Evolutionary conservation across 2,113 vertebrate genomes (phyloP).

Genomic region (Mastomys natalensis): DNA sequence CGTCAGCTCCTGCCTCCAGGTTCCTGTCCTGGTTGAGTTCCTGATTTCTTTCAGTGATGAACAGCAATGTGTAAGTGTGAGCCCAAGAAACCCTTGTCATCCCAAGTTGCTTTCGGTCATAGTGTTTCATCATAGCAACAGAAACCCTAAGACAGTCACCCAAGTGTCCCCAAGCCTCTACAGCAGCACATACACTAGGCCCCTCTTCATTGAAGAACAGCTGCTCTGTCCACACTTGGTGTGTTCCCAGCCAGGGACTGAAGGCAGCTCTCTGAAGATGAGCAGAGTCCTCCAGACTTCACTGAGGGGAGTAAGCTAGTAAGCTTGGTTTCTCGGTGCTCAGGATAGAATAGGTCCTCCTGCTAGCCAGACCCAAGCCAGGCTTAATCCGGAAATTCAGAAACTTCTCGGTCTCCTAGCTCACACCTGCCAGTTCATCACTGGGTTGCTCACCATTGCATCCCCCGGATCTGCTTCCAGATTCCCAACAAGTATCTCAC

Average conservation of each 20-base stretch:
- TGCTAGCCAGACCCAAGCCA: not conserved
- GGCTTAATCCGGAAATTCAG: not conserved
- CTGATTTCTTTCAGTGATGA: not conserved
- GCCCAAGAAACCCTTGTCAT: not conserved
- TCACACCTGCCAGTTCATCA: not conserved
- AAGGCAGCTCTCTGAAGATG: not conserved
- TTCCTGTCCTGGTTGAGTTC: not conserved
- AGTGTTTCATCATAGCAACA: not conserved
- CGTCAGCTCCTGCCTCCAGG: not conserved
- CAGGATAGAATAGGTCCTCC: not conserved
- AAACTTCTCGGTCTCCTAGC: not conserved
- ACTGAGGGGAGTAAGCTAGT: too few species aligned
- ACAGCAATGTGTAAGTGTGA: not conserved
- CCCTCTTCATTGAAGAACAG: not conserved
- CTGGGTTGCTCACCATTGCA: not conserved
- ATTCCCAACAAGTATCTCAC: not conserved
- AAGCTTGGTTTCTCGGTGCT: not conserved
- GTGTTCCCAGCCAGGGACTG: not conserved
- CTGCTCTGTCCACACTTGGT: not conserved
- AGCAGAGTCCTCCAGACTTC: not conserved
- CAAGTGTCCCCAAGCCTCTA: not conserved
- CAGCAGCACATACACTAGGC: not conserved
- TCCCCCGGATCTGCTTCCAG: not conserved
- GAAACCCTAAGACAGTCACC: too few species aligned
- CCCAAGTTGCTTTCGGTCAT: not conserved